phyloP scores from a whole-genome alignment of 1,140 invertebrate genomes.

The Ylistrum balloti region DNA sequence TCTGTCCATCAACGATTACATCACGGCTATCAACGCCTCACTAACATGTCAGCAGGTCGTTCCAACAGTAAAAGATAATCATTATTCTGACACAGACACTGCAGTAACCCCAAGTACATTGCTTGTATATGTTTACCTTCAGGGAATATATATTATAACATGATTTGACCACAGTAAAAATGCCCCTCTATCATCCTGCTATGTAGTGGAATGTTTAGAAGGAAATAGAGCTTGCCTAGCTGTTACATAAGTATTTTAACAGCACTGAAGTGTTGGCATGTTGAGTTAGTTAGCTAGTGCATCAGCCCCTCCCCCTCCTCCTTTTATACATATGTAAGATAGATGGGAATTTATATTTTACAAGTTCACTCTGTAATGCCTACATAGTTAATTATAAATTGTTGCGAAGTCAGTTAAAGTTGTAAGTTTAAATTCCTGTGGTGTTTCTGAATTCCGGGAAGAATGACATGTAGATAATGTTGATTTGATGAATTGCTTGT shows the following conservation, averaged over 20 bases:
- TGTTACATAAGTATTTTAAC: not conserved
- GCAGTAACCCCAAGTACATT: not conserved
- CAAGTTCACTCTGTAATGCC: no score
- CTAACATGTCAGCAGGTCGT: constrained; percentile 25
- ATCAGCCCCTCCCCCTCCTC: no score
- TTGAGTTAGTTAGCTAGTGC: not conserved
- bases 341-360: no score
- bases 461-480: no score
- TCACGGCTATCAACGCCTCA: not conserved
- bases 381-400: no score
- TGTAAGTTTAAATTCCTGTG: no score
- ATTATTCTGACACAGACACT: not conserved
- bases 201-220: not conserved
- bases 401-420: no score
- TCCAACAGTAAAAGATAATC: not conserved
- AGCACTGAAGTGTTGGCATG: not conserved
- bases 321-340: no score
- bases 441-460: no score
- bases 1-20: not conserved
- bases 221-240: not conserved
- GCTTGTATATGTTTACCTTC: not conserved
- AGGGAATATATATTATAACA: not conserved
- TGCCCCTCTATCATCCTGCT: not conserved
- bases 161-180: not conserved
- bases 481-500: no score